Evolutionary conservation across 2,888 invertebrate species (phyloP).

Genomic region (Epinotia ramella): DNA sequence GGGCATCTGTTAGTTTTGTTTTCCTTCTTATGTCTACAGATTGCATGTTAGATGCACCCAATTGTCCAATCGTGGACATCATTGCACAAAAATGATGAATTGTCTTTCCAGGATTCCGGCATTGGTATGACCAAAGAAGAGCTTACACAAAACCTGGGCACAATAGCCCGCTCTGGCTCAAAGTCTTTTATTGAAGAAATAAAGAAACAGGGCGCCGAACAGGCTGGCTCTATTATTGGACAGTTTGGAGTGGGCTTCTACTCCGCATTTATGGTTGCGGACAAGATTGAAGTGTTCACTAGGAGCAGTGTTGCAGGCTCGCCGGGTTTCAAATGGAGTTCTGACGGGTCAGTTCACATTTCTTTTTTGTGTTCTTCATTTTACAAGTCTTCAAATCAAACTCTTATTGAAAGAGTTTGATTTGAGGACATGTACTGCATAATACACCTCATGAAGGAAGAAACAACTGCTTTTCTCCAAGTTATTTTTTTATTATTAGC

Average conservation of each 20-base stretch:
- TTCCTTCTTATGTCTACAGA: no score
- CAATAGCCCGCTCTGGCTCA: constrained; percentile 98
- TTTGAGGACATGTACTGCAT: no score
- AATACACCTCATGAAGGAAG: no score
- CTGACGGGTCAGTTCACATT: constrained; percentile 90
- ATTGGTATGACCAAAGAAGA: constrained; percentile 98
- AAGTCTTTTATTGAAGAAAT: constrained; percentile 96
- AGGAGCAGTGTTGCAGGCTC: constrained; percentile 87
- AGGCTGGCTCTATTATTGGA: constrained; percentile 93
- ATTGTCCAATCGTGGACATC: no score
- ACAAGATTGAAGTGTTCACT: constrained; percentile 96
- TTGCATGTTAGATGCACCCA: no score
- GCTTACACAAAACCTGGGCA: constrained; percentile 95
- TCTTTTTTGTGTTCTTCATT: no score
- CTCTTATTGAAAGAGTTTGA: no score
- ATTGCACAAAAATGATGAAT: neutral
- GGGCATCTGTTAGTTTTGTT: no score
- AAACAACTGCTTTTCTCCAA: no score
- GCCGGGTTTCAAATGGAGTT: constrained; percentile 93
- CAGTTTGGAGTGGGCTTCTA: constrained; percentile 99
- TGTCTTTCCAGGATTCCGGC: constrained; percentile 90
- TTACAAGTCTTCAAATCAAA: no score
- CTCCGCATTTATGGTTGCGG: constrained; percentile 98
- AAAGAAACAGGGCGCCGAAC: constrained; percentile 86
- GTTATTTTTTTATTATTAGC: no score